These are phyloP conservation scores for Marronus borbonicus DNA, from an alignment of 2,888 invertebrate genomes.

Conservation along the genomic window DNA sequence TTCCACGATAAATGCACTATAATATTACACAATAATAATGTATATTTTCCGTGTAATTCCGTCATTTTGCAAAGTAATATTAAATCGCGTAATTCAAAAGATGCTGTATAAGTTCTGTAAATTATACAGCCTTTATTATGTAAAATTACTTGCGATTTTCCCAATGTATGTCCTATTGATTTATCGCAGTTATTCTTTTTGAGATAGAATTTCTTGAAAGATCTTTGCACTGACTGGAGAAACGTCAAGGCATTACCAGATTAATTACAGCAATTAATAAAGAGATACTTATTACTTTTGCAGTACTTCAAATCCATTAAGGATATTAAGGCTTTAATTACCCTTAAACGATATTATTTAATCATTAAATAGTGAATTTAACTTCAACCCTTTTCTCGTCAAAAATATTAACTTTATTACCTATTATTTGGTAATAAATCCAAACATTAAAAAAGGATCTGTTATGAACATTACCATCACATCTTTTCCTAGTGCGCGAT, in stretches of 20 bases:
- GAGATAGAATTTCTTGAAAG: no score
- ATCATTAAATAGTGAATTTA: slow-evolving; percentile 37
- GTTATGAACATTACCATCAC: not conserved
- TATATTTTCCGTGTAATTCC: no score
- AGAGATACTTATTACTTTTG: slow-evolving; percentile 13
- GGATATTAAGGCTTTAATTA: slow-evolving; percentile 37
- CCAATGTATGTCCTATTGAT: no score
- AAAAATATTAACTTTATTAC: not conserved
- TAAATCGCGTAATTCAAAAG: no score
- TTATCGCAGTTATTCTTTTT: no score
- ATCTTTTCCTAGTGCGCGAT: not conserved
- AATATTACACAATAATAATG: no score
- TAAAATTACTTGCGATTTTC: no score
- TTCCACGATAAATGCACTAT: no score
- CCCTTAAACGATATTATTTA: slow-evolving; percentile 14
- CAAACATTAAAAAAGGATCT: not conserved
- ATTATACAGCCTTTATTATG: no score
- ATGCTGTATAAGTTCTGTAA: no score
- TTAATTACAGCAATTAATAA: slow-evolving; percentile 33
- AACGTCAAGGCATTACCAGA: slow-evolving; percentile 6
- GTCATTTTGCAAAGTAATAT: no score
- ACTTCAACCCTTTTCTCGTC: not conserved
- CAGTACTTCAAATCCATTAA: slow-evolving; percentile 29
- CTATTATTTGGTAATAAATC: no score
- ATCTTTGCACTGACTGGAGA: not conserved